Percentiles rank a stretch among this genome's conserved stretches.
phyloP scores from a whole-genome alignment of 2,113 vertebrate species.

The Ictalurus punctatus region DNA sequence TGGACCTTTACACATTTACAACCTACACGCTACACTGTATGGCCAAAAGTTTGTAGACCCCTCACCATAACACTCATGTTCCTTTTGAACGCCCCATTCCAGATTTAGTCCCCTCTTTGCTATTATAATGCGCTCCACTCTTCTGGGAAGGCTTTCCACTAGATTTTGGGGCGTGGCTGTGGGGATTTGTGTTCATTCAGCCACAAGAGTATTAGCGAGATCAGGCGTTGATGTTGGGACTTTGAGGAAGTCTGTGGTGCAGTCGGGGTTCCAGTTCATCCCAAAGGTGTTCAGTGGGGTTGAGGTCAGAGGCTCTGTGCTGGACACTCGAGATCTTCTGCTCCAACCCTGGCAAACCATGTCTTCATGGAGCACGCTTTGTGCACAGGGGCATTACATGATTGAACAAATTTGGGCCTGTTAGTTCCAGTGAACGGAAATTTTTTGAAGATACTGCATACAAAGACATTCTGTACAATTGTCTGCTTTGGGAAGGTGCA shows the following conservation, averaged over 20 bases:
- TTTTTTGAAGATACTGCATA: background rate
- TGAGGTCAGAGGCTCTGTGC: background rate
- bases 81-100: background rate
- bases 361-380: background rate
- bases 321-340: background rate
- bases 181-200: background rate
- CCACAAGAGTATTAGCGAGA: background rate
- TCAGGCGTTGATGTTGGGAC: background rate
- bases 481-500: background rate
- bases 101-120: background rate
- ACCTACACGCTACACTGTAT: background rate
- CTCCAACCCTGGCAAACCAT: background rate
- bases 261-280: background rate
- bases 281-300: background rate
- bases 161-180: background rate
- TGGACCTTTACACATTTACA: background rate
- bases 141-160: background rate
- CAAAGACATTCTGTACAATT: background rate
- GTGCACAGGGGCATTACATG: background rate
- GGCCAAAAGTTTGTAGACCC: background rate
- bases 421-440: background rate
- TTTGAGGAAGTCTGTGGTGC: background rate
- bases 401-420: background rate
- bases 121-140: background rate
- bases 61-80: background rate